Evolutionary conservation across 2,888 invertebrate species (phyloP).

Genomic region (Xanthorhoe designata): DNA sequence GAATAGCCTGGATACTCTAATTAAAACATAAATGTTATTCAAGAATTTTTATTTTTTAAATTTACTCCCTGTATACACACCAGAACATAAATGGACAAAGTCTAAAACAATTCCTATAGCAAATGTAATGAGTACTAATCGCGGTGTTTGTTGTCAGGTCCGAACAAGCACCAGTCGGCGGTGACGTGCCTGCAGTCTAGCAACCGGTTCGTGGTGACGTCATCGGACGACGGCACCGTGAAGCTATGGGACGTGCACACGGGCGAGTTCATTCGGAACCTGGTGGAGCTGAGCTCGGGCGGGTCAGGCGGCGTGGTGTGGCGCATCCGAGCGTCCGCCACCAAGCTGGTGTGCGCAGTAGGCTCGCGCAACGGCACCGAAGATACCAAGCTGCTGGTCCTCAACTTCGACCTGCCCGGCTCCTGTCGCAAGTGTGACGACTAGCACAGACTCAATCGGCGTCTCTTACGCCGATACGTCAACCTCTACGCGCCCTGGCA

Average conservation of each 20-base stretch:
- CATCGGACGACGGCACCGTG: slow-evolving; percentile 99
- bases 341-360: slow-evolving; percentile 98
- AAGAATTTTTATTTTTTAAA: too few relatives aligned
- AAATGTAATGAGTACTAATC: background rate
- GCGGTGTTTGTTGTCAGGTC: slow-evolving; percentile 84
- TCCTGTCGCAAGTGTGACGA: slow-evolving; percentile 86
- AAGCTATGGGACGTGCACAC: slow-evolving; percentile 99
- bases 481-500: slow-evolving; percentile 81
- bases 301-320: slow-evolving; percentile 99
- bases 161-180: slow-evolving; percentile 98
- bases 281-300: slow-evolving; percentile 96
- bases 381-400: slow-evolving; percentile 98
- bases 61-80: too few relatives aligned
- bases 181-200: slow-evolving; percentile 99
- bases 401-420: slow-evolving; percentile 97
- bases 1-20: too few relatives aligned
- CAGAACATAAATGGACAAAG: too few relatives aligned
- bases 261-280: slow-evolving; percentile 97
- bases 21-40: too few relatives aligned
- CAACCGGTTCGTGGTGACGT: slow-evolving; percentile 98
- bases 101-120: too few relatives aligned
- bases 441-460: slow-evolving; percentile 82
- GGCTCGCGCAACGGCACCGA: slow-evolving; percentile 99
- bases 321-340: slow-evolving; percentile 97
- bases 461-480: slow-evolving; percentile 75